Evolutionary conservation across 2,113 vertebrate species (phyloP), one percentile per base, ranked within the genome.

Genomic region (Haemorhous mexicanus): DNA sequence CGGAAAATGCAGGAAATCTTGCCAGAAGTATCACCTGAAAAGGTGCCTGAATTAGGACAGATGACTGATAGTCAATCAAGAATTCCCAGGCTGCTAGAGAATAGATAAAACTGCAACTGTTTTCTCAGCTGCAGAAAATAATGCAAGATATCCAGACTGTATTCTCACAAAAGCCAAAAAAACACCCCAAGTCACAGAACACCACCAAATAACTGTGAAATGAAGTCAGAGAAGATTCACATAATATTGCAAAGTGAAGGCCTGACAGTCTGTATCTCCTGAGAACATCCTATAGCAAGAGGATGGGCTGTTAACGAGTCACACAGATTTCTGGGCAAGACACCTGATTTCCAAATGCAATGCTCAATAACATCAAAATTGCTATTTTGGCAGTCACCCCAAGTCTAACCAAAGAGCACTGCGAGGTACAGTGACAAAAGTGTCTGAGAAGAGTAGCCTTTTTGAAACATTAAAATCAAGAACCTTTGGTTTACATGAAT

Each of bases 361-460:
- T 37, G 13, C 5, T 43, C 6, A 78, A 43, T 30, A 27, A 52
- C 39, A 39, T 11, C 18, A 79, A 59, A 68, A 39, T 7, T 46
- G 8, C 19, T 68, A 35, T 20, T 50, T 33, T 63, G 50, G n/a
- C 5, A 28, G 19, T 28, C 27, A 44, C 22, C 13, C 12, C 37
- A 66, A 58, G 44, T 44, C 22, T 44, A 50, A 58, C 22, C 27
- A 66, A 26, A 30, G 19, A 66, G 27, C 19, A 33, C 2, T 28
- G 59, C 50, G 50, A 73, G 35, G 4, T 53, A 58, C 21, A 66
- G 41, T 41, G n/a, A 44, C 7, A 41, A 47, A 41, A 77, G 9
- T 5, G 1, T 47, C n/a, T 0, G 0, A 9, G n/a, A 28, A 74
- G 28, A 91, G 27, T 1, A 23, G 11, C 32, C 26, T 49, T 89